Evolutionary conservation across 2,888 invertebrate genomes (phyloP), one percentile per base, ranked within the genome.

Genomic region (Eristalinus sepulchralis): DNA sequence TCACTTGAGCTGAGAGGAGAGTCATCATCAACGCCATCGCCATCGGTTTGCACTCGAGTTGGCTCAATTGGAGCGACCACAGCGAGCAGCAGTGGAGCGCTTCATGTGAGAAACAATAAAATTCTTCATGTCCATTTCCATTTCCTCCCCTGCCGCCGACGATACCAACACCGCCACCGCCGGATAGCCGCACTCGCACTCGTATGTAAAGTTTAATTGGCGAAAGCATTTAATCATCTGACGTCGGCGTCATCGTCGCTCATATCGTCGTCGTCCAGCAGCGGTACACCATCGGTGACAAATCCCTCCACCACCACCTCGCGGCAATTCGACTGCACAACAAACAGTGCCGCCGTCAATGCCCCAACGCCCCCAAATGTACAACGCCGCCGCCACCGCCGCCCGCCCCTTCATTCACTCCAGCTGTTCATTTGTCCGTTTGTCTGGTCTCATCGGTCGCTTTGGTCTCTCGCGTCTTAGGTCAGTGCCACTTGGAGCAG

Each of bases 141-240:
- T 70, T 73, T 68, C 81, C 71, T 62, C 76, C 72, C 72, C 63
- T 53, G 8, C 47, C 17, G 17, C 47, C 8, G 17, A 5, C 47
- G 47, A 17, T 17, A 17, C n/a, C 47, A 17, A 47, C 17, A 47
- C 47, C 47, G n/a, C n/a, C 17, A 8, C 47, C 47, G 6, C 39
- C 5, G 39, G 2, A 17, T 17, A n/a, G 8, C 47, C 17, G 17
- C 47, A n/a, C n/a, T 47, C 47, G 17, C 70, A 66, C 47, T 73
- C 59, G 13, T 64, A 70, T 62, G 57, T 27, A 68, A 68, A 77
- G 72, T 83, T 86, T 79, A 86, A 86, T 86, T 86, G 83, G 73
- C 83, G 86, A 70, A 86, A 82, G 66, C 78, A 86, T 86, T 86
- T 86, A 83, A 86, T 83, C 86, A 83, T 83, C 83, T 59, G 70